These are phyloP conservation scores for Rhagonycha lutea DNA, from an alignment of 2,888 invertebrate species.

Conservation along the genomic window DNA sequence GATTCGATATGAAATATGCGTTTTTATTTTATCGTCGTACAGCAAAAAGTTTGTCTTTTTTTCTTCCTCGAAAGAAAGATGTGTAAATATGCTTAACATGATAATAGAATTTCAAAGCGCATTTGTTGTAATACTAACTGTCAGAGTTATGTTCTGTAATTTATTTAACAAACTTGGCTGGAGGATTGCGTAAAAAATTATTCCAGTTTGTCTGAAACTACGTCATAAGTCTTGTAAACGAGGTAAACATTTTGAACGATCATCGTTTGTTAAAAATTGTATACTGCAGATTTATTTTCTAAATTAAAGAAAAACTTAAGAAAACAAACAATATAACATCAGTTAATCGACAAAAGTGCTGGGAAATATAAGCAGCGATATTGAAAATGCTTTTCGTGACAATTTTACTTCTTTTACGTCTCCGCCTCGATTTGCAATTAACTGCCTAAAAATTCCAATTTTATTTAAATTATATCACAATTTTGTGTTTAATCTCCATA, in stretches of 20 bases:
- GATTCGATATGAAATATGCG: conserved; percentile 13
- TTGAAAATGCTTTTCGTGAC: neutral
- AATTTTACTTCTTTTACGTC: neutral
- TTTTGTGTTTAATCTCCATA: neutral
- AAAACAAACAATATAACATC: neutral
- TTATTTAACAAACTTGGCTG: conserved; percentile 4
- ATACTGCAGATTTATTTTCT: neutral
- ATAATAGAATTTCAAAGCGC: conserved; percentile 10
- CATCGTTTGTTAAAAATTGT: neutral
- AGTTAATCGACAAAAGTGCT: neutral
- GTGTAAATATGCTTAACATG: conserved; percentile 10
- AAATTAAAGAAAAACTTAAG: neutral
- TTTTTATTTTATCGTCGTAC: conserved; percentile 8
- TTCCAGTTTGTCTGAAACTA: conserved; percentile 4
- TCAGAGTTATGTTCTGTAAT: conserved; percentile 6
- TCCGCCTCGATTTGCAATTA: neutral
- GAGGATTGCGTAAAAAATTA: conserved; percentile 9
- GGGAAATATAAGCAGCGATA: neutral
- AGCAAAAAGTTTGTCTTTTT: neutral
- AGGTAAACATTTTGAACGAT: neutral
- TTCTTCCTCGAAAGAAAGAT: conserved; percentile 1
- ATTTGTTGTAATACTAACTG: conserved; percentile 7
- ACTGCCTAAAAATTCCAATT: neutral
- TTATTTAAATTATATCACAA: neutral
- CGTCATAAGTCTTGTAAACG: conserved; percentile 8